phyloP scores from a whole-genome alignment of 2,797 vertebrate species.

The Danio aesculapii region DNA sequence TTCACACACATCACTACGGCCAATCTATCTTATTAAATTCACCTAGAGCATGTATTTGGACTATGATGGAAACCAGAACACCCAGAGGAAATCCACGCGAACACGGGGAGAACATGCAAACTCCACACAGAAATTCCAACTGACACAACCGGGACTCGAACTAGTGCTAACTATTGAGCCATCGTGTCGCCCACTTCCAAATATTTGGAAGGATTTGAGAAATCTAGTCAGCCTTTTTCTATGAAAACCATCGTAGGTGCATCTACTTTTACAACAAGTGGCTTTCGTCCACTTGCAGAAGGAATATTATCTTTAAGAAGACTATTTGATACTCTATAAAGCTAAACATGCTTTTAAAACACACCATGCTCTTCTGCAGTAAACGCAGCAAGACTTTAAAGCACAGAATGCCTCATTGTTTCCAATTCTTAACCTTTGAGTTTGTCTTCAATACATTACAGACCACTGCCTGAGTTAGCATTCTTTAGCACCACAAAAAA shows the following conservation, averaged over 20 bases:
- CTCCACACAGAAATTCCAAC: no score
- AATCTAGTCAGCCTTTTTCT: conserved; percentile 32
- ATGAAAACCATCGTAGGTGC: conserved; percentile 50
- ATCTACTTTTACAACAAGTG: conserved; percentile 46
- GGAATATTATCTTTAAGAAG: conserved; percentile 11
- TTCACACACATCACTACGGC: no score
- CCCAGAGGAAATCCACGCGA: no score
- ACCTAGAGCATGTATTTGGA: no score
- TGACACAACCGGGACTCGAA: no score
- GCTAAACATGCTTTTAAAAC: conserved; percentile 53
- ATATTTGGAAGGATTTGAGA: no score
- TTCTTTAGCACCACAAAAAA: conserved; percentile 10
- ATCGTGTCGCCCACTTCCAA: no score
- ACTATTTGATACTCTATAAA: conserved; percentile 50
- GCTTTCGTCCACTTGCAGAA: conserved; percentile 53
- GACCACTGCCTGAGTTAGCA: conserved; percentile 26
- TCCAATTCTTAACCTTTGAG: conserved; percentile 37
- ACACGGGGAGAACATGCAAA: no score
- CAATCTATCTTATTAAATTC: no score
- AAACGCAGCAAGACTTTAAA: conserved; percentile 47
- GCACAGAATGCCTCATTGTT: conserved; percentile 49
- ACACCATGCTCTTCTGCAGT: conserved; percentile 30
- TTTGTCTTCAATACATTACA: conserved; percentile 28
- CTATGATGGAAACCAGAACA: no score
- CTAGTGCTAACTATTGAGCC: no score